Conservation (phyloP, 2,113 vertebrate genomes). For the Ahaetulla prasina region DNA sequence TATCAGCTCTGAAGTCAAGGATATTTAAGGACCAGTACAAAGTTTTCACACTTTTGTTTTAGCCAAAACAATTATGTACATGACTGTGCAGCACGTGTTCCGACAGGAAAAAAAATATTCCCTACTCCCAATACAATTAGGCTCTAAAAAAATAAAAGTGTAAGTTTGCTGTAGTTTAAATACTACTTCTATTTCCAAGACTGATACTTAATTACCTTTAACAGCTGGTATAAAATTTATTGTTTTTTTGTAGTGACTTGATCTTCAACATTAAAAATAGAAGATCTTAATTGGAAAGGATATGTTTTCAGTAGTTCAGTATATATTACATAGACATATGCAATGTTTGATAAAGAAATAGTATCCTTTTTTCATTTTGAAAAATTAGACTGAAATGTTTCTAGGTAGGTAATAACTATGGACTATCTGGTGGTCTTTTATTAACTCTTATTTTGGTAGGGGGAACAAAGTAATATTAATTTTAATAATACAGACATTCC, state of each 20-base stretch:
- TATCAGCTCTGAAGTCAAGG: slow-evolving; percentile 55
- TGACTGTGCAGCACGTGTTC: slow-evolving; percentile 47
- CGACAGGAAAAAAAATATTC: slow-evolving; percentile 38
- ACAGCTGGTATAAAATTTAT: slow-evolving; percentile 17
- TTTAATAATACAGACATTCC: background rate
- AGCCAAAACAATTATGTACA: slow-evolving; percentile 64
- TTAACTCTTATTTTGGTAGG: background rate
- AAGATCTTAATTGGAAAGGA: slow-evolving; percentile 23
- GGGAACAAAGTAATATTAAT: background rate
- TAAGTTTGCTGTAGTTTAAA: slow-evolving; percentile 49
- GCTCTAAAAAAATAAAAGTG: slow-evolving; percentile 42
- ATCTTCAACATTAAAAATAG: slow-evolving; percentile 12
- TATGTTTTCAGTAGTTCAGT: background rate
- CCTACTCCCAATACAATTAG: slow-evolving; percentile 38
- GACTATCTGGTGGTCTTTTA: background rate
- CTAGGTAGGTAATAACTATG: background rate
- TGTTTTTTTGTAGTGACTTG: slow-evolving; percentile 13
- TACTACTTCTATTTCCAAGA: slow-evolving; percentile 42
- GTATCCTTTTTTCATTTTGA: background rate
- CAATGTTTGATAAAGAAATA: slow-evolving; percentile 7
- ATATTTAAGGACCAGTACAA: slow-evolving; percentile 53
- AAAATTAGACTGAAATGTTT: background rate
- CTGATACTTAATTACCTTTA: background rate
- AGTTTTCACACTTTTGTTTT: slow-evolving; percentile 55
- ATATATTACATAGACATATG: slow-evolving; percentile 19